phyloP scores from a whole-genome alignment of 2,113 vertebrate genomes.

The Rallus limicola region DNA sequence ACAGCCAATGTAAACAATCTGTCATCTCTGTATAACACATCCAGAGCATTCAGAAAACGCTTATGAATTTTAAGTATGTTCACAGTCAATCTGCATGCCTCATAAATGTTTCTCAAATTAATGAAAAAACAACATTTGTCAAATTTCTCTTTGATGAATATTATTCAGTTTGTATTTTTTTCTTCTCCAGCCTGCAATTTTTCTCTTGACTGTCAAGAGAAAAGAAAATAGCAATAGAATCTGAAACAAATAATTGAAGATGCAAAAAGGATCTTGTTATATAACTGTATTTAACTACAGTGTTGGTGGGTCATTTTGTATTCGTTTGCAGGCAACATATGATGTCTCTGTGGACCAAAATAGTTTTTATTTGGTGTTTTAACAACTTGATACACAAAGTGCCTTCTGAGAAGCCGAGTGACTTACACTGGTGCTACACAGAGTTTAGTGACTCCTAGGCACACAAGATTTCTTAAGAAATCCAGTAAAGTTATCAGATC shows the following conservation, averaged over 20 bases:
- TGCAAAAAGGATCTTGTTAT: not conserved
- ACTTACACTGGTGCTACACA: not conserved
- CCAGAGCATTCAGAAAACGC: not conserved
- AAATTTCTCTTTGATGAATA: slow-evolving; percentile 1
- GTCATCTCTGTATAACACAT: not conserved
- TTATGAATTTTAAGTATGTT: not conserved
- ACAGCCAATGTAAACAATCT: slow-evolving; percentile 13
- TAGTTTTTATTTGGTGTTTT: not conserved
- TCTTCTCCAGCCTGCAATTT: not conserved
- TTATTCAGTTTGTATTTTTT: not conserved
- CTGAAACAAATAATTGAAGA: not conserved
- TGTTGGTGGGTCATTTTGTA: not conserved
- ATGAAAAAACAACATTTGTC: not conserved
- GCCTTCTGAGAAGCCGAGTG: not conserved
- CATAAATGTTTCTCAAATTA: slow-evolving; percentile 30
- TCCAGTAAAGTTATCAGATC: not conserved
- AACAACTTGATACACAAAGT: not conserved
- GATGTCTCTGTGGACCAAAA: not conserved
- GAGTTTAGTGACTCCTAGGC: not conserved
- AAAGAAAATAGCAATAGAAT: not conserved
- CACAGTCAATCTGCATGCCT: not conserved
- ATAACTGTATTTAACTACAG: not conserved
- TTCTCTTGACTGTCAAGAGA: not conserved
- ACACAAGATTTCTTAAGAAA: not conserved
- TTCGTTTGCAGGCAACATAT: not conserved